These are phyloP conservation scores for Cotesia glomerata DNA, from an alignment of 1,140 invertebrate species.

Conservation along the genomic window DNA sequence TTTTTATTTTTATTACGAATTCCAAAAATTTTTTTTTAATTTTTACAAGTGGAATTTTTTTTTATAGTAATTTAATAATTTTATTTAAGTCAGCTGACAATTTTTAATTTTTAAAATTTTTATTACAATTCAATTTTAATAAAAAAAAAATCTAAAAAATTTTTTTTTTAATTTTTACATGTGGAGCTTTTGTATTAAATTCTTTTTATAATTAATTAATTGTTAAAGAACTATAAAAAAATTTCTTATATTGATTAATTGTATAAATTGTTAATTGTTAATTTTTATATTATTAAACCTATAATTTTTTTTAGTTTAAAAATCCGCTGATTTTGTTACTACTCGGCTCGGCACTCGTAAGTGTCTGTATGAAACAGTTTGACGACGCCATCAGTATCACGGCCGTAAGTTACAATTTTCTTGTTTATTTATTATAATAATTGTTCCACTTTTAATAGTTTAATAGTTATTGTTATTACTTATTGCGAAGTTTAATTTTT, in stretches of 20 bases:
- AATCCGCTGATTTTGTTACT: conserved; percentile 96
- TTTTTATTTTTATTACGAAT: not conserved
- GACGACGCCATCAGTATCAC: conserved; percentile 99
- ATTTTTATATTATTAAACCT: conserved; percentile 8
- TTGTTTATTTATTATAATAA: conserved; percentile 16
- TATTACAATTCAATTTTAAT: too few species aligned
- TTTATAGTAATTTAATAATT: too few species aligned
- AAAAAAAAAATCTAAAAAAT: too few species aligned
- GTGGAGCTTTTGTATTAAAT: too few species aligned
- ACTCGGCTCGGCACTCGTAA: conserved; percentile 94
- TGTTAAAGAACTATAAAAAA: not conserved
- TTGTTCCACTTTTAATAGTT: conserved; percentile 22
- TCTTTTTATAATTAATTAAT: not conserved
- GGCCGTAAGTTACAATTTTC: conserved; percentile 73
- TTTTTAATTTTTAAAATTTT: too few species aligned
- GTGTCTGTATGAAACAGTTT: conserved; percentile 94
- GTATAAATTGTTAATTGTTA: not conserved
- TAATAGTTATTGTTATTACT: not conserved
- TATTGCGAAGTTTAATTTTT: conserved; percentile 21
- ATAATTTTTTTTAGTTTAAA: conserved; percentile 77
- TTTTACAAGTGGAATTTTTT: too few species aligned
- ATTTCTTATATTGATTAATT: not conserved
- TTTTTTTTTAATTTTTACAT: too few species aligned
- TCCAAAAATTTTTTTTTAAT: too few species aligned
- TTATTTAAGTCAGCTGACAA: too few species aligned